A percentile compares a stretch with the other conserved stretches of the same genome.
These are phyloP conservation scores for Diadegma fenestrale DNA, from an alignment of 2,888 invertebrate species.

Conservation along the genomic window DNA sequence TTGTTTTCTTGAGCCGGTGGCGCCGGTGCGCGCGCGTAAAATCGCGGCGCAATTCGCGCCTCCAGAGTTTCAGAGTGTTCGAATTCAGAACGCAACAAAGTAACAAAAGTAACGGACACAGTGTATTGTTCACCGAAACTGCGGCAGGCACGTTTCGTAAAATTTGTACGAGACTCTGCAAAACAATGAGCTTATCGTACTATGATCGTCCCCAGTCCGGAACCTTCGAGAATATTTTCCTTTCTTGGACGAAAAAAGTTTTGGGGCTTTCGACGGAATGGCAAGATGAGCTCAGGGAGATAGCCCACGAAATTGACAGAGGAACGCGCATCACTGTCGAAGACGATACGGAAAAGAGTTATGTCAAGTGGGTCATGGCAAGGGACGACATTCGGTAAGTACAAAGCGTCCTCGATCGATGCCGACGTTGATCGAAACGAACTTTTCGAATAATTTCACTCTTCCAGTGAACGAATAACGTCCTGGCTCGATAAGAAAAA, in stretches of 20 bases:
- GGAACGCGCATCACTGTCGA: too few species aligned
- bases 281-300: conserved; percentile 69
- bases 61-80: too few species aligned
- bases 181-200: not conserved
- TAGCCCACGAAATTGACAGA: conserved; percentile 42
- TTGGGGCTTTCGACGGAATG: conserved; percentile 75
- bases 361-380: too few species aligned
- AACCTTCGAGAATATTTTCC: not conserved
- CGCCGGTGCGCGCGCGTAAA: too few species aligned
- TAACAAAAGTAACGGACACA: not conserved
- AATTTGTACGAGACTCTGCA: not conserved
- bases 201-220: not conserved
- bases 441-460: not conserved
- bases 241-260: not conserved
- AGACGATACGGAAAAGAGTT: too few species aligned
- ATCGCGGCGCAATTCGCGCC: too few species aligned
- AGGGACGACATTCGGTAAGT: too few species aligned
- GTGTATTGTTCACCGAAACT: not conserved
- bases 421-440: not conserved
- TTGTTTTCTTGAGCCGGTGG: too few species aligned
- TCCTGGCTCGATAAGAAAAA: too few species aligned
- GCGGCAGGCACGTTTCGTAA: too few species aligned
- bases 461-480: conserved; percentile 79
- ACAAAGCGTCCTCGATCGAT: too few species aligned
- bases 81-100: too few species aligned